phyloP scores from a whole-genome alignment of 1,140 invertebrate genomes.

The Littorina saxatilis region DNA sequence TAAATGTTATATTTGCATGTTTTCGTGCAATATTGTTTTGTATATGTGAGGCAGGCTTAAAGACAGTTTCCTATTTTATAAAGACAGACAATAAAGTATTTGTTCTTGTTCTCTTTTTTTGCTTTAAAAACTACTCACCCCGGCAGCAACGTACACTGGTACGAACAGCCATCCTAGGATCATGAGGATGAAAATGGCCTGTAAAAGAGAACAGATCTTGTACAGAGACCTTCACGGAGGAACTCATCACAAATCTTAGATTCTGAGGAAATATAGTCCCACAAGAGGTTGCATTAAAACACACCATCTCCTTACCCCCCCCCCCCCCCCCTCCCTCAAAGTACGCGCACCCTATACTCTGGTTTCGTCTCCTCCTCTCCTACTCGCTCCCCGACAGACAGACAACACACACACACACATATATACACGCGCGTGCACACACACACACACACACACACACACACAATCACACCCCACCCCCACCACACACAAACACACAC shows the following conservation, averaged over 20 bases:
- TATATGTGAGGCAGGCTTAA: too few relatives aligned
- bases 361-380: background rate
- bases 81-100: too few relatives aligned
- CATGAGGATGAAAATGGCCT: constrained; percentile 74
- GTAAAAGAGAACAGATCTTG: constrained; percentile 36
- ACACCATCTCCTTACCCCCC: too few relatives aligned
- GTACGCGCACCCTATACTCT: background rate
- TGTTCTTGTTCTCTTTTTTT: too few relatives aligned
- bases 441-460: constrained; percentile 15
- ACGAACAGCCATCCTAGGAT: constrained; percentile 75
- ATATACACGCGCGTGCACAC: background rate
- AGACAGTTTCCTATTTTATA: too few relatives aligned
- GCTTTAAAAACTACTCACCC: too few relatives aligned
- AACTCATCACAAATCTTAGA: too few relatives aligned
- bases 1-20: too few relatives aligned
- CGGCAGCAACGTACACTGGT: constrained; percentile 66
- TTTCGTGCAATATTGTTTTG: too few relatives aligned
- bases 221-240: background rate
- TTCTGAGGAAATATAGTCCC: too few relatives aligned
- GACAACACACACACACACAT: constrained; percentile 17
- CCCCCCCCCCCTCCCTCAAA: background rate
- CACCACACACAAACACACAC: constrained; percentile 1
- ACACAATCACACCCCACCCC: constrained; percentile 1
- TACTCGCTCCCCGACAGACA: constrained; percentile 3
- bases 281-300: too few relatives aligned